Evolutionary conservation across 2,797 vertebrate species (phyloP).

Genomic region (Pyrocephalus nanus): DNA sequence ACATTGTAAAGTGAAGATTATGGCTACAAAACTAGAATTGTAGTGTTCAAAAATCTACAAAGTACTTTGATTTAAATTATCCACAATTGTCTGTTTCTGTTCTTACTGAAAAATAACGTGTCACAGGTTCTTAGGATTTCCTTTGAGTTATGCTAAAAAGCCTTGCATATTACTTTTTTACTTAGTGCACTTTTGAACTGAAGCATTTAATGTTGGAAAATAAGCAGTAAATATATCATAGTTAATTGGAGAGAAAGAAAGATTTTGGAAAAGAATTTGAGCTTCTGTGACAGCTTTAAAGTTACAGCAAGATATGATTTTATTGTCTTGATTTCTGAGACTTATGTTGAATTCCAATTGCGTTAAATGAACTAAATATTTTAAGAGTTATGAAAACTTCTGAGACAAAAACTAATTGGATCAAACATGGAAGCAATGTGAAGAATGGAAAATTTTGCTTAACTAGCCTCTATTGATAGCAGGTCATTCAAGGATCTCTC

Average conservation of each 20-base stretch:
- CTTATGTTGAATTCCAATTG: conserved; percentile 58
- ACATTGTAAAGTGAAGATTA: conserved; percentile 30
- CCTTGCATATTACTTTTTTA: conserved; percentile 16
- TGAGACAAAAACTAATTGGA: not conserved
- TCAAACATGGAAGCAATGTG: not conserved
- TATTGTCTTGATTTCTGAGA: conserved; percentile 45
- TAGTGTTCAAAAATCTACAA: conserved; percentile 2
- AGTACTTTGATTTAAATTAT: conserved; percentile 62
- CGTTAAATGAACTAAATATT: conserved; percentile 38
- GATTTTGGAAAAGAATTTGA: not conserved
- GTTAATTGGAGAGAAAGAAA: conserved; percentile 9
- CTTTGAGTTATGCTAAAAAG: conserved; percentile 40
- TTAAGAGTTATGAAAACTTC: conserved; percentile 36
- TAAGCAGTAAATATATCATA: conserved; percentile 39
- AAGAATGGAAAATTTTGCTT: conserved; percentile 52
- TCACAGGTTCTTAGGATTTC: not conserved
- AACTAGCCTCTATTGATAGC: not conserved
- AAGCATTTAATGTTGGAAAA: conserved; percentile 50
- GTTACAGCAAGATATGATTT: not conserved
- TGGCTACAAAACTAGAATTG: conserved; percentile 26
- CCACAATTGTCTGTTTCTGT: conserved; percentile 44
- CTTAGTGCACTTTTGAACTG: conserved; percentile 42
- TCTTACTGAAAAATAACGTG: not conserved
- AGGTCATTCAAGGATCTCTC: conserved; percentile 16
- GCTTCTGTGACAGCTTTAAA: conserved; percentile 1